Base-by-base conservation (phyloP, 2,888 invertebrate species). In the Caenorhabditis sp. region DNA sequence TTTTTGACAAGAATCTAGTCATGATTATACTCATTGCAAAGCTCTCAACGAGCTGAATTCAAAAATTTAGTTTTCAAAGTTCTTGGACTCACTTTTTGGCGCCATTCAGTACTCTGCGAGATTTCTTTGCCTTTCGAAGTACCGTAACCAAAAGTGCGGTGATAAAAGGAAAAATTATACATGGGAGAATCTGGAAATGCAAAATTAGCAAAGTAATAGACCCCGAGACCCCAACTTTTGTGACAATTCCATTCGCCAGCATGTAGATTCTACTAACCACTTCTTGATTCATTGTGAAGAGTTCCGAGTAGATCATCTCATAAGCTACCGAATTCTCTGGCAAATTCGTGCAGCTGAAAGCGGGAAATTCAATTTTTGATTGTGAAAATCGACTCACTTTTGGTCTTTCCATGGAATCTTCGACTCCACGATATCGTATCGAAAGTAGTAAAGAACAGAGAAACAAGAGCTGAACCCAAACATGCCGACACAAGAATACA, bases 391-490 rank as follows among this genome's bases (percentile, higher is more conserved):
- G 8, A 54, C 56, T 16, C 28, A 56, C 28, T 56, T 56, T n/a
- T 56, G 26, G 5, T 4, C 16, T 6, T 28, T 26, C 28, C 56
- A 47, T 47, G n/a, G 16, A n/a, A 2, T 47, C 10, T 47, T n/a
- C 47, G 47, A 47, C 16, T 56, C 56, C 56, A 56, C 56, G 3
- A 56, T 56, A 56, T 56, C 56, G 16, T 56, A 56, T 16, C 56
- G 56, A 28, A 56, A 56, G 4, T 26, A 56, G 16, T 56, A 56
- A 16, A 56, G 28, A 28, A 10, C 56, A 24, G 56, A 56, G 10
- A 56, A 56, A 1, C 28, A 7, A 12, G 16, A 28, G 16, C 56
- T 56, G 16, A 56, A 56, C 16, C 8, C 5, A 28, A 56, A 56
- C 10, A 16, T 16, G 1, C 56, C 56, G 0, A 56, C 10, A 28